A percentile compares a stretch with the other conserved stretches of the same genome.
phyloP scores from a whole-genome alignment of 2,888 invertebrate species.

The Cremastinae sp. region DNA sequence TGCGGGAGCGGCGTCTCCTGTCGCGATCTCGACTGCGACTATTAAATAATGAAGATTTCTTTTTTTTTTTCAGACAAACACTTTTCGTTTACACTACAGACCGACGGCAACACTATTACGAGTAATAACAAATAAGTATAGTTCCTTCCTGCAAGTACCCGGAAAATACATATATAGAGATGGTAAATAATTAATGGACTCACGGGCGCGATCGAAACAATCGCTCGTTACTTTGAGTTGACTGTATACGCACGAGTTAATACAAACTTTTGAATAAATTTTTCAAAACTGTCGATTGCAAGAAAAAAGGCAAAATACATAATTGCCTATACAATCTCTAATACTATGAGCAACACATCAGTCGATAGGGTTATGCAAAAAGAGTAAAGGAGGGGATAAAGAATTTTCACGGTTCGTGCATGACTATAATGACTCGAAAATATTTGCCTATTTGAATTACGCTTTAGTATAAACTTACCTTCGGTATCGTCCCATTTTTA shows the following conservation, averaged over 20 bases:
- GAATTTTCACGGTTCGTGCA: conserved; percentile 14
- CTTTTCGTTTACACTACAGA: no score
- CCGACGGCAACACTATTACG: no score
- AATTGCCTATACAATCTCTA: no score
- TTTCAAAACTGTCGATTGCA: no score
- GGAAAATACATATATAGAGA: not conserved
- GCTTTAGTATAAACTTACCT: conserved; percentile 63
- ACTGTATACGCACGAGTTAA: no score
- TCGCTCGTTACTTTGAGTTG: conserved; percentile 1
- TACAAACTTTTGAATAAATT: no score
- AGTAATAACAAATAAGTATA: no score
- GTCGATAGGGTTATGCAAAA: conserved; percentile 14
- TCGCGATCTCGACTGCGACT: conserved; percentile 78
- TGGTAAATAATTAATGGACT: conserved; percentile 21
- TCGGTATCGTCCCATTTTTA: conserved; percentile 70
- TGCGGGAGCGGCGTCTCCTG: conserved; percentile 79
- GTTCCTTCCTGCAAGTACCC: no score
- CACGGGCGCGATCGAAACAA: conserved; percentile 33
- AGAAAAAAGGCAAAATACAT: no score
- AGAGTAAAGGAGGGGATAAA: conserved; percentile 1
- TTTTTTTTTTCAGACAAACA: no score
- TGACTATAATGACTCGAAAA: conserved; percentile 5
- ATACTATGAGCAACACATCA: no score
- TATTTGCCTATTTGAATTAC: conserved; percentile 7
- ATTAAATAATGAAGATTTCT: conserved; percentile 36